Evolutionary conservation across 2,888 invertebrate species (phyloP).

Genomic region (Phymatocera aterrima): DNA sequence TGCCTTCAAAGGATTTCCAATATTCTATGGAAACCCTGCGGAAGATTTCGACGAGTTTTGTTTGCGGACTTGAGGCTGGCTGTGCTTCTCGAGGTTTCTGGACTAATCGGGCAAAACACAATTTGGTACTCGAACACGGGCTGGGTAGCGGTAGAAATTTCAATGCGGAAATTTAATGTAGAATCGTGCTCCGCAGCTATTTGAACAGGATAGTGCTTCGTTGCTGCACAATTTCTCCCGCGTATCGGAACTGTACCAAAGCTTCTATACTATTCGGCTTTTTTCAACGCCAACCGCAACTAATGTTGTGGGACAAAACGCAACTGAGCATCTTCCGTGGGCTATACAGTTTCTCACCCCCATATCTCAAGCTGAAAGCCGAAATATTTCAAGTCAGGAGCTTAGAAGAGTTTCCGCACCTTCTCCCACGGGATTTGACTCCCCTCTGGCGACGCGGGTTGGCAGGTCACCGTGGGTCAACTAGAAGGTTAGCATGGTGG

Average conservation of each 20-base stretch:
- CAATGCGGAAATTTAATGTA: too few species aligned
- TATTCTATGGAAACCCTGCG: too few species aligned
- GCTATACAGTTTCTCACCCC: not conserved
- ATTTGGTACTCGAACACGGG: too few species aligned
- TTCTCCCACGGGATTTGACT: slow-evolving; percentile 63
- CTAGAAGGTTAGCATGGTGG: slow-evolving; percentile 47
- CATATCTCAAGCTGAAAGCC: slow-evolving; percentile 17
- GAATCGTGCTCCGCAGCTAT: too few species aligned
- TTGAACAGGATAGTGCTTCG: too few species aligned
- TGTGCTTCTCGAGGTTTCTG: too few species aligned
- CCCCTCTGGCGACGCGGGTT: slow-evolving; percentile 47
- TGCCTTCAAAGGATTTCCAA: not conserved
- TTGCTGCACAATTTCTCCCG: too few species aligned
- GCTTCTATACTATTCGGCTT: not conserved
- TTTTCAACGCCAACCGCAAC: not conserved
- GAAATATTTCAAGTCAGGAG: slow-evolving; percentile 52
- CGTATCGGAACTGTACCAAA: too few species aligned
- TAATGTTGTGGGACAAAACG: not conserved
- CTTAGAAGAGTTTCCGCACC: slow-evolving; percentile 30
- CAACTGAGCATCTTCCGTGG: not conserved
- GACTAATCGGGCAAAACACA: too few species aligned
- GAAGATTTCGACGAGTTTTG: too few species aligned
- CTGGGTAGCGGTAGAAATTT: too few species aligned
- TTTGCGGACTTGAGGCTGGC: too few species aligned
- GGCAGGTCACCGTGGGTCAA: slow-evolving; percentile 40